Base-by-base conservation (phyloP, 1,140 invertebrate species). In the Nautilus pompilius region DNA sequence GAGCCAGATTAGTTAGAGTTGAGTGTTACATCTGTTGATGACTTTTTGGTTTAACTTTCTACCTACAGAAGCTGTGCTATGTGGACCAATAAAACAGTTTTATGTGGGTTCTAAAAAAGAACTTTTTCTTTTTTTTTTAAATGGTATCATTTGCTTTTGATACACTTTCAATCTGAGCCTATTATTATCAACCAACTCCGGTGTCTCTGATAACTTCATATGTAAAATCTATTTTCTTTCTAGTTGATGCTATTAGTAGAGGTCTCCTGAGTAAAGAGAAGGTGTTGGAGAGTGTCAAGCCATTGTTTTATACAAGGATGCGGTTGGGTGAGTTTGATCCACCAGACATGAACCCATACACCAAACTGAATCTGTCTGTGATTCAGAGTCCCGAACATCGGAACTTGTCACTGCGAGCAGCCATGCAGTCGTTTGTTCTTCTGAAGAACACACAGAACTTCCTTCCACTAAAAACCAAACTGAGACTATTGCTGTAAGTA, bases 291-390 rank as follows among this genome's bases (percentile, higher is more conserved):
- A 60, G 70, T 17, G 71, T 76, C 0, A 75, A 75, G 54, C 81
- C 81, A 10, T 63, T 82, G 29, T 80, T 82, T 54, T 81, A 82
- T 61, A 80, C 78, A 0, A 62, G 79, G 51, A 77, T 80, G 77
- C 68, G 75, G 30, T 68, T 79, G 22, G 79, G 79, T 26, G 74
- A 78, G 55, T 81, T 81, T 64, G 79, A 81, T 66, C 79, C 79
- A 8, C 71, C 72, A n/a, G 48, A 63, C 5, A 71, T 71, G 68
- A 79, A 78, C 61, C 77, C 78, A 0, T 81, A 75, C 60, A 62
- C 61, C 20, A 36, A 58, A 6, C 32, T 77, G 3, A 51, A 68
- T 45, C 30, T 70, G 17, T 64, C 63, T 54, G 60, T 75, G 10
- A 64, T 79, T 10, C 73, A 79, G 55, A 73, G 70, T 64, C 56